A percentile compares a stretch with the other conserved stretches of the same genome.
These are phyloP conservation scores for Saturnia japonica DNA, from an alignment of 2,888 invertebrate species.

Conservation along the genomic window DNA sequence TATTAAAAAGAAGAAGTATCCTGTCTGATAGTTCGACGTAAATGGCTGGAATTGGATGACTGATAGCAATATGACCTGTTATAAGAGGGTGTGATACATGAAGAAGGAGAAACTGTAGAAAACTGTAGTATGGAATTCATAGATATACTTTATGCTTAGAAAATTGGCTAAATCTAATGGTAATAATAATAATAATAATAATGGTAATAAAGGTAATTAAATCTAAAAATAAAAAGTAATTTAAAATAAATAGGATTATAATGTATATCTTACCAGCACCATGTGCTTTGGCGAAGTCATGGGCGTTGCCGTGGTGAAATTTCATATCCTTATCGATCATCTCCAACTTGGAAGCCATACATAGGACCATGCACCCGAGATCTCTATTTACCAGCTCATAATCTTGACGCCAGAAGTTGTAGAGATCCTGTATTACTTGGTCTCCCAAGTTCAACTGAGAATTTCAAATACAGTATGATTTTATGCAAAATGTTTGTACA, in stretches of 20 bases:
- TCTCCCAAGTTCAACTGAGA: constrained; percentile 55
- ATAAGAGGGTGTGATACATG: too few relatives aligned
- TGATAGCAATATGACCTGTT: too few relatives aligned
- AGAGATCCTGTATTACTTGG: constrained; percentile 62
- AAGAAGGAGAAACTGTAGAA: too few relatives aligned
- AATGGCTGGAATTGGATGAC: too few relatives aligned
- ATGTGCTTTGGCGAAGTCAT: constrained; percentile 63
- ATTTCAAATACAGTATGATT: neutral
- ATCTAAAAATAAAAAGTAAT: too few relatives aligned
- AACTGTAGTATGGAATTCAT: too few relatives aligned
- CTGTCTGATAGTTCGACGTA: too few relatives aligned
- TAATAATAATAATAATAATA: too few relatives aligned
- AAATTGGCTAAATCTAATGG: too few relatives aligned
- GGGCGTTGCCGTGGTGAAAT: constrained; percentile 64
- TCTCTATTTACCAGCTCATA: constrained; percentile 61
- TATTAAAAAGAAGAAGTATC: too few relatives aligned
- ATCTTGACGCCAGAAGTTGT: constrained; percentile 70
- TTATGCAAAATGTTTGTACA: neutral
- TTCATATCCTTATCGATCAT: constrained; percentile 56
- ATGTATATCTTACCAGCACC: constrained; percentile 60
- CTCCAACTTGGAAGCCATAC: constrained; percentile 64
- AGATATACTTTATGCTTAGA: too few relatives aligned
- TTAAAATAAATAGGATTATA: neutral
- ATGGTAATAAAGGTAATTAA: too few relatives aligned
- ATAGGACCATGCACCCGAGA: constrained; percentile 65